Base-by-base conservation (phyloP, 2,888 invertebrate species). In the Sesamia inferens region DNA sequence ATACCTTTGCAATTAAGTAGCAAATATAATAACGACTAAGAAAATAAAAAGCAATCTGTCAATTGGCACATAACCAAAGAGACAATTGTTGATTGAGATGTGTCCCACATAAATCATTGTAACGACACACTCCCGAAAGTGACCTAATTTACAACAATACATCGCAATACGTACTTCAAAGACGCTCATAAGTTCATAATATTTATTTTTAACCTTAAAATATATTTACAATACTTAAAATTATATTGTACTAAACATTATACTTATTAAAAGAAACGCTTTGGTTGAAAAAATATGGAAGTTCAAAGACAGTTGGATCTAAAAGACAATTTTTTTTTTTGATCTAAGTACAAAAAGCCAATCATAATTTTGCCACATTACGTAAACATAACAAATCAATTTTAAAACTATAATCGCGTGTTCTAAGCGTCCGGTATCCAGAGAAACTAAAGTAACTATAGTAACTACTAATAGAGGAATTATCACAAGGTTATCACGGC, bases 401-500 rank as follows among this genome's bases (percentile, higher is more conserved):
- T 89, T 78, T 84, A 85, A 85, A 85, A 86, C 86, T 89, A 90
- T 88, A 78, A 93, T 93, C 96, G 96, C 96, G 96, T 96, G 96
- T 95, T 95, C 96, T 93, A 95, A 90, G 91, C 94, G 93, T 89
- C 90, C 90, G 80, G 88, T 88, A 89, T 90, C 90, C 89, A 91
- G 87, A 88, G 88, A 90, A 92, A 91, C 92, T 92, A 90, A 79
- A 85, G 83, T 90, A 89, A 39, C 48, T 87, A 89, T 85, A 84
- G 87, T 83, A 88, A 88, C 85, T 83, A 89, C 89, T 90, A 90
- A 87, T 88, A 88, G 88, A 91, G 87, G 89, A 90, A 88, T 86
- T 94, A 94, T 93, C 95, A 94, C 94, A 94, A 94, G 93, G 93
- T 92, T 92, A 94, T 94, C 94, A 92, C 90, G 83, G 78, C 79